A percentile compares a stretch with the other conserved stretches of the same genome.
These are phyloP conservation scores for Drosophila ogumai DNA, from an alignment of 1,140 invertebrate genomes.

Conservation along the genomic window DNA sequence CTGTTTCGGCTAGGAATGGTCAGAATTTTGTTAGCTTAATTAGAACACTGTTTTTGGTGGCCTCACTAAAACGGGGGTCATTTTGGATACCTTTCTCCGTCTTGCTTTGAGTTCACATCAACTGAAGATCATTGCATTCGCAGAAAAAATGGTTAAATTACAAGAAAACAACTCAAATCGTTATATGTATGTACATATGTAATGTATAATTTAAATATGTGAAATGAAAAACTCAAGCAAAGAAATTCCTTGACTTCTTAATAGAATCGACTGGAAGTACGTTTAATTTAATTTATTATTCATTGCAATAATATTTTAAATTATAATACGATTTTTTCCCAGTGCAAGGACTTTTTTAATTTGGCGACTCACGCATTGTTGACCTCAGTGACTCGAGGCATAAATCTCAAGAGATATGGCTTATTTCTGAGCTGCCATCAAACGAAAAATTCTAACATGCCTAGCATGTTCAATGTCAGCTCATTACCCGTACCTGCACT, in stretches of 20 bases:
- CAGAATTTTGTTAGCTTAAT: slow-evolving; percentile 48
- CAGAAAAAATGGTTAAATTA: not conserved
- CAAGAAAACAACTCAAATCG: too few species aligned
- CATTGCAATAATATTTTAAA: too few species aligned
- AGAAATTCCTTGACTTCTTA: not conserved
- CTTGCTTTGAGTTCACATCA: slow-evolving; percentile 1
- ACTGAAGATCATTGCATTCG: not conserved
- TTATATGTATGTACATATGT: too few species aligned
- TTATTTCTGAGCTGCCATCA: slow-evolving; percentile 55
- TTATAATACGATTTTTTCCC: not conserved
- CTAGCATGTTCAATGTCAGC: slow-evolving; percentile 55
- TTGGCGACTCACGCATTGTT: slow-evolving; percentile 54
- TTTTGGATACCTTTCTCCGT: slow-evolving; percentile 5
- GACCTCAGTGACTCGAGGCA: slow-evolving; percentile 41
- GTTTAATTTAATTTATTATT: too few species aligned
- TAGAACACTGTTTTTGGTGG: slow-evolving; percentile 30
- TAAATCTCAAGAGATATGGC: slow-evolving; percentile 41
- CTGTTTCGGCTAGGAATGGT: slow-evolving; percentile 29
- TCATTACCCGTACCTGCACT: slow-evolving; percentile 62
- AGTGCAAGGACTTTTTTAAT: slow-evolving; percentile 10
- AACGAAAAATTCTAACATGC: slow-evolving; percentile 56
- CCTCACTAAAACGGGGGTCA: slow-evolving; percentile 14
- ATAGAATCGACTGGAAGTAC: too few species aligned
- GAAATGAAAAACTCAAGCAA: too few species aligned
- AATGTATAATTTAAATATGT: too few species aligned